Percentiles rank a stretch among this genome's conserved stretches.
Evolutionary conservation across 2,113 vertebrate species (phyloP).

Genomic region (Pao palembangensis): DNA sequence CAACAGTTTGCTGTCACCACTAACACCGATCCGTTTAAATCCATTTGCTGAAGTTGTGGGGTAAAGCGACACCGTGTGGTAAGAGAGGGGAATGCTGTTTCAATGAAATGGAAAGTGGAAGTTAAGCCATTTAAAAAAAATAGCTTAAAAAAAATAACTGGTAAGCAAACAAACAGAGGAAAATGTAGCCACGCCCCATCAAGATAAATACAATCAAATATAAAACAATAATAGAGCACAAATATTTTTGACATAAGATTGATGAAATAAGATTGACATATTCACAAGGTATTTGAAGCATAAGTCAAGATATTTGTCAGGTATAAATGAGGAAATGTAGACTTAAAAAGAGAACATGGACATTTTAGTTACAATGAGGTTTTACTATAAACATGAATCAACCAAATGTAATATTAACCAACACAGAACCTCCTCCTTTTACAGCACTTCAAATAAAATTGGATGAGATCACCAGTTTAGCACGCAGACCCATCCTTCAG

Average conservation of each 20-base stretch:
- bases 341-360: constrained; percentile 33
- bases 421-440: constrained; percentile 60
- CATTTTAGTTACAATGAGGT: constrained; percentile 69
- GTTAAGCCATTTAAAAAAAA: constrained; percentile 40
- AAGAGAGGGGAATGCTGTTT: not conserved
- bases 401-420: constrained; percentile 68
- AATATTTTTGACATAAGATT: too few relatives aligned
- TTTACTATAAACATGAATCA: constrained; percentile 78
- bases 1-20: not conserved
- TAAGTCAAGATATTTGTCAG: too few relatives aligned
- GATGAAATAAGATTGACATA: too few relatives aligned
- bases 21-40: not conserved
- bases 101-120: constrained; percentile 45
- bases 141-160: not conserved
- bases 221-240: too few relatives aligned
- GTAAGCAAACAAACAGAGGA: not conserved
- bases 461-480: constrained; percentile 37
- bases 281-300: too few relatives aligned
- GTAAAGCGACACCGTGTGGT: constrained; percentile 21
- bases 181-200: too few relatives aligned
- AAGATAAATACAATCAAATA: too few relatives aligned
- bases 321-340: too few relatives aligned
- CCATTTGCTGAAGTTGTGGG: not conserved
- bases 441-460: constrained; percentile 52
- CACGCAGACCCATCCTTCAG: not conserved